Evolutionary conservation across 2,888 invertebrate genomes (phyloP).

Genomic region (Diaperis boleti): DNA sequence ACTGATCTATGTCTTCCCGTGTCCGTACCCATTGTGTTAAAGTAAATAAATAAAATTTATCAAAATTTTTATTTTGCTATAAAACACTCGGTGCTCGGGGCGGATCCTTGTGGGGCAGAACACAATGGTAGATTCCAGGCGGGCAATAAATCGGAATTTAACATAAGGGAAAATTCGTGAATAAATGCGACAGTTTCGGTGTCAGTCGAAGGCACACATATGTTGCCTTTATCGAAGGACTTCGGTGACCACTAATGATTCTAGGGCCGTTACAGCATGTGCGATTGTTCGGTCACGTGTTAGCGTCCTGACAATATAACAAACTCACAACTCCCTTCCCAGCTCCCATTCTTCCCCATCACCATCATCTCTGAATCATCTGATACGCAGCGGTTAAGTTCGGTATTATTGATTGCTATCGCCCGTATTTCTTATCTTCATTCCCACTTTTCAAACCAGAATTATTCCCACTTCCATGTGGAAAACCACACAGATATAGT

Average conservation of each 20-base stretch:
- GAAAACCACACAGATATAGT: too few species aligned
- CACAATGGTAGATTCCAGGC: conserved; percentile 28
- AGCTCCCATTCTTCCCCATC: conserved; percentile 41
- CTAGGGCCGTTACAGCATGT: conserved; percentile 32
- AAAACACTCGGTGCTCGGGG: conserved; percentile 21
- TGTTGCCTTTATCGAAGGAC: conserved; percentile 37
- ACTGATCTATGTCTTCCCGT: conserved; percentile 23
- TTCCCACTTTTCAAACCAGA: conserved; percentile 31
- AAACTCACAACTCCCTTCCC: conserved; percentile 38
- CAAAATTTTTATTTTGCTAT: conserved; percentile 40
- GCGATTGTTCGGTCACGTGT: conserved; percentile 40
- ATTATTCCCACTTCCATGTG: conserved; percentile 31
- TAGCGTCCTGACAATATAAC: conserved; percentile 39
- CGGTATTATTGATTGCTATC: conserved; percentile 45
- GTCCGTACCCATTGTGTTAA: conserved; percentile 7
- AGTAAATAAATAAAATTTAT: conserved; percentile 34
- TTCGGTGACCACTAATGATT: conserved; percentile 38
- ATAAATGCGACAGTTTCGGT: conserved; percentile 32
- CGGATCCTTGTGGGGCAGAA: conserved; percentile 10
- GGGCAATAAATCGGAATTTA: conserved; percentile 34
- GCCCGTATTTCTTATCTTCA: conserved; percentile 40
- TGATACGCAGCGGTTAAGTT: conserved; percentile 40
- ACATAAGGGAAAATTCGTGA: conserved; percentile 31
- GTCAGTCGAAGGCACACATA: conserved; percentile 31
- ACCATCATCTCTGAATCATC: conserved; percentile 40